Evolutionary conservation across 2,113 vertebrate species (phyloP).

Genomic region (Larimichthys crocea): DNA sequence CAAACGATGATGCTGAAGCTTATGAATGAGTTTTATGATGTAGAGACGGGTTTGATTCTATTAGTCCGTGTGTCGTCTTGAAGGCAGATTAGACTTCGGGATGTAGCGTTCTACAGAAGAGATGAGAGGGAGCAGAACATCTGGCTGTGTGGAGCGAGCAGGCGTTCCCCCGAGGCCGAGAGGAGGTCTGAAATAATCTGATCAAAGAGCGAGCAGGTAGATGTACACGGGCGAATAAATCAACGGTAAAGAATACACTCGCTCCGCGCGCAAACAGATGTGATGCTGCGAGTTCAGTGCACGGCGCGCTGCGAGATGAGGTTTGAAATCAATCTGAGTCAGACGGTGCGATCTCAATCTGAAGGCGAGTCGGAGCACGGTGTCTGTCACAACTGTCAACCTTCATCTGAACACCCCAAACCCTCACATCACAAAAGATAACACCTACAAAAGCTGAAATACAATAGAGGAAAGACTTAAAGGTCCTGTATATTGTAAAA

Average conservation of each 20-base stretch:
- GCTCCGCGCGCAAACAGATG: not conserved
- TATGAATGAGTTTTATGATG: conserved; percentile 2
- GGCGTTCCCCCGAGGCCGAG: conserved; percentile 25
- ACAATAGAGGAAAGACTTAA: not conserved
- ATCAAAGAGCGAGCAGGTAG: conserved; percentile 55
- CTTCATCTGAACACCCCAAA: not conserved
- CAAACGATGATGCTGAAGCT: conserved; percentile 7
- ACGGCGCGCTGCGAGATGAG: not conserved
- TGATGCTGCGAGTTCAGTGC: not conserved
- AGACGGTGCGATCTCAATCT: not conserved
- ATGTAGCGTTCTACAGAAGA: conserved; percentile 11
- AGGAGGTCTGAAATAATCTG: conserved; percentile 39
- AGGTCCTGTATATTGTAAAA: too few species aligned
- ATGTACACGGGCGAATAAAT: conserved; percentile 14
- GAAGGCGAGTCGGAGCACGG: not conserved
- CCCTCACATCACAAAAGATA: not conserved
- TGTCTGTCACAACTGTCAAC: not conserved
- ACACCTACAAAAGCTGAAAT: not conserved
- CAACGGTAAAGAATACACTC: not conserved
- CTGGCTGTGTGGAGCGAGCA: conserved; percentile 32
- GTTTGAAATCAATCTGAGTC: too few species aligned
- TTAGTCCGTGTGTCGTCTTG: not conserved
- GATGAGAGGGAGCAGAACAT: conserved; percentile 48
- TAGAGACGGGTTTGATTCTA: not conserved
- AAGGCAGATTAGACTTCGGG: conserved; percentile 26